Conservation (phyloP, 2,888 invertebrate species). For the Clusia tigrina region DNA sequence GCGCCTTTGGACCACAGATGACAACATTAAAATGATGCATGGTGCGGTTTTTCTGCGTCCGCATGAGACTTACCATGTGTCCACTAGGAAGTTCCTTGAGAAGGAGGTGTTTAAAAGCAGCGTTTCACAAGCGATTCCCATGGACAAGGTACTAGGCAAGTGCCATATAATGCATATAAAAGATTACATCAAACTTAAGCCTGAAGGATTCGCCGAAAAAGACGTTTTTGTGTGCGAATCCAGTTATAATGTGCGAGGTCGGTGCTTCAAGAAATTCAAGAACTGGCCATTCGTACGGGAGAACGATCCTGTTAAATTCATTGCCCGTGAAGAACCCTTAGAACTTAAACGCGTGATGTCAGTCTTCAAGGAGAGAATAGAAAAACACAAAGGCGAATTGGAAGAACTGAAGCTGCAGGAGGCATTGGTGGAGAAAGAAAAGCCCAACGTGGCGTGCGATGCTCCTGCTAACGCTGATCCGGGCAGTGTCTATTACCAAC, state of each 20-base stretch:
- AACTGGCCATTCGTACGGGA: conserved; percentile 71
- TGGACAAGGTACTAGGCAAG: conserved; percentile 85
- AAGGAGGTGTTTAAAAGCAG: conserved; percentile 96
- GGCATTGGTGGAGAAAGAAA: conserved; percentile 83
- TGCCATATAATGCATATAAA: conserved; percentile 94
- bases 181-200: conserved; percentile 90
- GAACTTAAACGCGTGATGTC: conserved; percentile 90
- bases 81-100: conserved; percentile 93
- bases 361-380: conserved; percentile 89
- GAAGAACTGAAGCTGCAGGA: conserved; percentile 85
- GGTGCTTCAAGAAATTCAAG: conserved; percentile 94
- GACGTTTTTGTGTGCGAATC: conserved; percentile 98
- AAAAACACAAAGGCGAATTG: conserved; percentile 89
- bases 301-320: conserved; percentile 71
- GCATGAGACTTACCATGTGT: conserved; percentile 94
- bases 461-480: conserved; percentile 74
- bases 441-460: conserved; percentile 82
- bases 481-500: conserved; percentile 89
- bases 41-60: conserved; percentile 93
- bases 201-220: conserved; percentile 87
- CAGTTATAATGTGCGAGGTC: conserved; percentile 84
- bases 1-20: conserved; percentile 84
- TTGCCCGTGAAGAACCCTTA: conserved; percentile 76
- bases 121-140: conserved; percentile 81
- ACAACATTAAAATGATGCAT: conserved; percentile 85